Base-by-base conservation (phyloP, 2,888 invertebrate genomes). In the Smittia aterrima region DNA sequence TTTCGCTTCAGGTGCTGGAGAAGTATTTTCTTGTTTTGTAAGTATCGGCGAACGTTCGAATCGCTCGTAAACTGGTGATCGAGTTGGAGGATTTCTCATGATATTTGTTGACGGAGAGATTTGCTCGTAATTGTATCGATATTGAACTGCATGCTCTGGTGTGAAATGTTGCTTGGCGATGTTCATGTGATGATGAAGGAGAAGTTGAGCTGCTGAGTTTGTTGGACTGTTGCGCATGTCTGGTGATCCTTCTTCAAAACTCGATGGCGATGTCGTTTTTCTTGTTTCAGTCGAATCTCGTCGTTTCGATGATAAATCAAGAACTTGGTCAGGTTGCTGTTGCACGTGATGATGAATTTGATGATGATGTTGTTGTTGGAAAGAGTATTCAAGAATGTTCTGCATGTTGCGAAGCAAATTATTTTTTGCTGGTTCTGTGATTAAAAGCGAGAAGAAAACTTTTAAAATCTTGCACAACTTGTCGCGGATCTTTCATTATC, bases 251-350 rank as follows among this genome's bases (percentile, higher is more conserved):
- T 79, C 79, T 70, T 79, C 79, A 40, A 78, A 79, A 75, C 82
- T 82, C 3, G 80, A 81, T 0, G 82, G 83, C 0, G 83, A 82
- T 0, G 82, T 81, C 0, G 83, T 82, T 77, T 81, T 82, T 20
- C 80, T 77, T 1, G 75, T 77, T 74, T 82, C 82, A 1, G 75
- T 76, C 18, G 81, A 81, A 77, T 81, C 81, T 70, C 81, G 80
- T 66, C 81, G 81, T 1, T 81, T 78, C 4, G 22, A 6, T 1
- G 83, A 83, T n/a, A 83, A 78, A 77, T 83, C 83, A 64, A 83
- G 77, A 9, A 81, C 83, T 76, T 80, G 80, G 4, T 78, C 76
- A 11, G 18, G n/a, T 54, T 40, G 66, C 47, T 74, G 58, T 47
- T n/a, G 66, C 58, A 22, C 32, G 27, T 20, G 62, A 58, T 25